phyloP scores from a whole-genome alignment of 2,797 vertebrate species.

The Eulemur albifrons region DNA sequence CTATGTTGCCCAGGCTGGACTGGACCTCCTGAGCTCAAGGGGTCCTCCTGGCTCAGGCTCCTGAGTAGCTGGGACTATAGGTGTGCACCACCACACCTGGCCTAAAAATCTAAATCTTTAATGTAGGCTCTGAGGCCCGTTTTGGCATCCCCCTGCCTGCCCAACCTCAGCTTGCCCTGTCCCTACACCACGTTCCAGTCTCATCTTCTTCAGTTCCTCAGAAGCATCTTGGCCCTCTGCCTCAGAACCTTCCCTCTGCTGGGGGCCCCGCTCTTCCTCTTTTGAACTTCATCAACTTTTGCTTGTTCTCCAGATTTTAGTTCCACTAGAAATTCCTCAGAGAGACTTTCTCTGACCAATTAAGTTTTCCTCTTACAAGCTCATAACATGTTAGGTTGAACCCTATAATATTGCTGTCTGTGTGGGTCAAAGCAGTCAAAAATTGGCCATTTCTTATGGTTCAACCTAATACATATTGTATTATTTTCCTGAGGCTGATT shows the following conservation, averaged over 20 bases:
- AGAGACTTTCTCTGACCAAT: not conserved
- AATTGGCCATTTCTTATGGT: not conserved
- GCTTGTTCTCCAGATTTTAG: not conserved
- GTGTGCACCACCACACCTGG: not conserved
- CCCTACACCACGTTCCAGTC: accelerated
- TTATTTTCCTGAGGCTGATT: not conserved
- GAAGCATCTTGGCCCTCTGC: too few relatives aligned
- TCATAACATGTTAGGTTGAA: not conserved
- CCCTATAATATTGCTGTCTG: not conserved
- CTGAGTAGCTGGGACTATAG: not conserved
- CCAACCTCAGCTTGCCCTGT: not conserved
- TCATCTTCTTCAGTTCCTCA: not conserved
- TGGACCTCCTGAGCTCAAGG: not conserved
- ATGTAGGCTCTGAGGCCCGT: too few relatives aligned
- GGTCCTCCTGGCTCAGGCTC: not conserved
- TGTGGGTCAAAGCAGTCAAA: not conserved
- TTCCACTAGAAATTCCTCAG: not conserved
- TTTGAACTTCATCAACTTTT: not conserved
- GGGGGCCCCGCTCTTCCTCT: not conserved
- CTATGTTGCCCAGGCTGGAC: not conserved
- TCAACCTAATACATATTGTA: not conserved
- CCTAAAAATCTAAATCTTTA: not conserved
- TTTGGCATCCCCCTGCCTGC: too few relatives aligned
- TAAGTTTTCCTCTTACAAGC: not conserved
- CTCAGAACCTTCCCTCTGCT: not conserved